Base-by-base conservation (phyloP, 1,140 invertebrate genomes). In the Drosophila sechellia region DNA sequence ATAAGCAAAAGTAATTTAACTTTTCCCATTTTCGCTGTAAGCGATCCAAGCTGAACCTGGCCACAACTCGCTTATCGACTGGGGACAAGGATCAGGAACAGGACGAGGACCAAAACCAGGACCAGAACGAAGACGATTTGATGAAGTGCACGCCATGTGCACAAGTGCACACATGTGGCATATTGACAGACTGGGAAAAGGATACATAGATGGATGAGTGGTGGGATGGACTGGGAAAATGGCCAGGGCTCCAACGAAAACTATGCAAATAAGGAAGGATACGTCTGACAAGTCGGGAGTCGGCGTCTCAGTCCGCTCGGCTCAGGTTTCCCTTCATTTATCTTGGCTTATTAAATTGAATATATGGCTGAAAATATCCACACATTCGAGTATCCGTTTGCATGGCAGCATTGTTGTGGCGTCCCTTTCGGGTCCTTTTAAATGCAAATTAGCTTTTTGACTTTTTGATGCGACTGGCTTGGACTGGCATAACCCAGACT, bases 361-460 rank as follows among this genome's bases (percentile, higher is more conserved):
- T 87, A 86, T 87, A 87, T 86, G 75, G 78, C 83, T 66, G 77
- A 65, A 69, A 70, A 80, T 85, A 74, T 42, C 49, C 31, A 61
- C 42, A 42, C 25, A 27, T 42, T 39, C 15, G 49, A 39, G 20
- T 40, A 49, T 49, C 15, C 48, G 54, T 83, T 79, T 76, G 76
- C 80, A 57, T 60, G 60, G 64, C 79, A 59, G 53, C 74, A 83
- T 78, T 75, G 76, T 83, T 70, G 59, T 77, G 60, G 37, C 70
- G 63, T 77, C 74, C 59, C 59, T 69, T 77, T 59, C 69, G 69
- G 64, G 79, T 81, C 83, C 83, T 87, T 87, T 87, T 87, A 87
- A 87, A 87, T 87, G 83, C 83, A 87, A 87, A 87, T 87, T 87
- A 87, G 83, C 83, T 87, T 87, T 87, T 83, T 89, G 83, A 87